Evolutionary conservation across 2,797 vertebrate species (phyloP).

Genomic region (Sebastes trivittatus): DNA sequence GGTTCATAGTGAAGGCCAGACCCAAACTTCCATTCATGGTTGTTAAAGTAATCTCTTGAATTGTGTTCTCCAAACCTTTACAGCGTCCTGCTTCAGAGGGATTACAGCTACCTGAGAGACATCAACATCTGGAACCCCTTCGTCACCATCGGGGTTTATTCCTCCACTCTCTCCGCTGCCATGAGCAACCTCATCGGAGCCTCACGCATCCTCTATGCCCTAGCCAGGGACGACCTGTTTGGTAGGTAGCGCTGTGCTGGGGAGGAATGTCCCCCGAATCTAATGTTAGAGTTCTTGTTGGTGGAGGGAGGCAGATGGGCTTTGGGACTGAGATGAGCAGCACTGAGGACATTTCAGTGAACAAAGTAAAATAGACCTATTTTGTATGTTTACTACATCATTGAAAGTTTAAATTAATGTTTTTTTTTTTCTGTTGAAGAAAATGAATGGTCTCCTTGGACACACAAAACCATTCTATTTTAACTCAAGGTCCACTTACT

Average conservation of each 20-base stretch:
- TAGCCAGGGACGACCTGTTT: slow-evolving; percentile 90
- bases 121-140: slow-evolving; percentile 89
- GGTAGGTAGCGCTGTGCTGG: slow-evolving; percentile 75
- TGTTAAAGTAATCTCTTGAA: neutral
- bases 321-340: neutral
- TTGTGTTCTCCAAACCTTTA: neutral
- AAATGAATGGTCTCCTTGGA: neutral
- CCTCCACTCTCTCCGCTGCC: slow-evolving; percentile 88
- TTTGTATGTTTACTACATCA: neutral
- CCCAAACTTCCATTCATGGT: neutral
- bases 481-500: neutral
- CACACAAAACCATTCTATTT: neutral
- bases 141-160: slow-evolving; percentile 89
- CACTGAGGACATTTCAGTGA: neutral
- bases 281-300: neutral
- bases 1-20: neutral
- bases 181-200: slow-evolving; percentile 94
- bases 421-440: too few relatives aligned
- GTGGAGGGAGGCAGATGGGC: neutral
- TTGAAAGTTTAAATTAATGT: neutral
- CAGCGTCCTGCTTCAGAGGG: slow-evolving; percentile 86
- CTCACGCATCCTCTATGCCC: slow-evolving; percentile 90
- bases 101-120: slow-evolving; percentile 89
- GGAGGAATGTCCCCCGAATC: neutral
- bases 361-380: neutral